These are phyloP conservation scores for Gobius niger DNA, from an alignment of 2,113 vertebrate species.

Conservation along the genomic window DNA sequence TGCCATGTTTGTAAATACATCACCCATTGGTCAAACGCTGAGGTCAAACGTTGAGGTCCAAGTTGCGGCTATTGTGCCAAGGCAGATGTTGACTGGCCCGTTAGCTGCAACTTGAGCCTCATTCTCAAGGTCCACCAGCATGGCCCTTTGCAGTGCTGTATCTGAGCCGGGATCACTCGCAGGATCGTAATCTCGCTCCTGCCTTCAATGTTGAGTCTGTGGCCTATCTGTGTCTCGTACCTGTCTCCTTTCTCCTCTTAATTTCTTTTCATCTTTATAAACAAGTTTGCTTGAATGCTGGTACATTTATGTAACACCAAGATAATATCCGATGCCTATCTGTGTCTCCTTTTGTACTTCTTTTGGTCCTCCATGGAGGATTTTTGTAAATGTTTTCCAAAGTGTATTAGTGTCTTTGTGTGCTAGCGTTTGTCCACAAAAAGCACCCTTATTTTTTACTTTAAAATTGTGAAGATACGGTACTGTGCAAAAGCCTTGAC, in stretches of 20 bases:
- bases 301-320: conserved; percentile 66
- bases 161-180: conserved; percentile 59
- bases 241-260: conserved; percentile 39
- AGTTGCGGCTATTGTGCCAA: conserved; percentile 11
- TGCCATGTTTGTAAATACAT: conserved; percentile 20
- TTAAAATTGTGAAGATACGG: conserved; percentile 38
- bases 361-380: conserved; percentile 13
- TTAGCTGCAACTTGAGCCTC: conserved; percentile 44
- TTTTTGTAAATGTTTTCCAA: conserved; percentile 52
- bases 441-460: conserved; percentile 39
- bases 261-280: conserved; percentile 61
- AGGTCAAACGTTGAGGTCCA: conserved; percentile 24
- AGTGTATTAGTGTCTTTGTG: conserved; percentile 55
- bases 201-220: conserved; percentile 70
- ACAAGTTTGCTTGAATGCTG: conserved; percentile 57
- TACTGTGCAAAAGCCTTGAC: not conserved
- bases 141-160: conserved; percentile 62
- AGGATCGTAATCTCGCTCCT: conserved; percentile 53
- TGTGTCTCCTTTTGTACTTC: conserved; percentile 28
- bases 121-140: conserved; percentile 60
- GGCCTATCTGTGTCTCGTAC: conserved; percentile 68
- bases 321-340: conserved; percentile 63
- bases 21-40: conserved; percentile 15
- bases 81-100: conserved; percentile 12
- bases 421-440: conserved; percentile 41